Percentiles rank a stretch among this genome's conserved stretches.
Conservation (phyloP, 1,140 invertebrate genomes). For the Brachionus asplanchnoidis region DNA sequence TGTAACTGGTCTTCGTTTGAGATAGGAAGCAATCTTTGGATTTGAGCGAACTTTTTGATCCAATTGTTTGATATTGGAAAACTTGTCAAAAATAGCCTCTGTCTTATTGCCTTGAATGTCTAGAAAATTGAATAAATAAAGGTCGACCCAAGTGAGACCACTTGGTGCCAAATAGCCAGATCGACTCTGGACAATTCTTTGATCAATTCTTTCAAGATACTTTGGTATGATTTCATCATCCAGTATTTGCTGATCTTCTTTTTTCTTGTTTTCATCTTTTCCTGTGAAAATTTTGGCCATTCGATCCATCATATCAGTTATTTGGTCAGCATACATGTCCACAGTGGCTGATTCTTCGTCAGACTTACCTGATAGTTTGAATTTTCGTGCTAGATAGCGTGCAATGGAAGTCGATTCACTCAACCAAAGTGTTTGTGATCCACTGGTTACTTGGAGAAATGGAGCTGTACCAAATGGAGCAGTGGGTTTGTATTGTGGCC, state of each 20-base stretch:
- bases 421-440: background rate
- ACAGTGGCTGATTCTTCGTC: conserved; percentile 3
- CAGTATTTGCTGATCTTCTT: background rate
- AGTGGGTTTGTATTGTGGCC: background rate
- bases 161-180: conserved; percentile 3
- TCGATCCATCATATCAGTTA: background rate
- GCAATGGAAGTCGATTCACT: background rate
- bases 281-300: background rate
- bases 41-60: background rate
- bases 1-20: background rate
- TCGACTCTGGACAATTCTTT: background rate
- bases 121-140: background rate
- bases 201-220: background rate
- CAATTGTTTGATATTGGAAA: background rate
- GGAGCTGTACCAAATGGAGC: conserved; percentile 43
- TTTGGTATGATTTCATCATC: background rate
- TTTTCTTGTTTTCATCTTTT: conserved; percentile 20
- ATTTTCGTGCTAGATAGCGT: background rate
- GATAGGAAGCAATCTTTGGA: background rate
- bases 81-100: background rate
- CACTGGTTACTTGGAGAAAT: background rate
- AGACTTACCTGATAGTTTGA: conserved; percentile 4
- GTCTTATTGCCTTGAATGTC: background rate
- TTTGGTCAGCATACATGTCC: conserved; percentile 22
- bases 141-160: conserved; percentile 16